These are phyloP conservation scores for Paedocypris micromegethes DNA, from an alignment of 2,797 vertebrate species.

Conservation along the genomic window DNA sequence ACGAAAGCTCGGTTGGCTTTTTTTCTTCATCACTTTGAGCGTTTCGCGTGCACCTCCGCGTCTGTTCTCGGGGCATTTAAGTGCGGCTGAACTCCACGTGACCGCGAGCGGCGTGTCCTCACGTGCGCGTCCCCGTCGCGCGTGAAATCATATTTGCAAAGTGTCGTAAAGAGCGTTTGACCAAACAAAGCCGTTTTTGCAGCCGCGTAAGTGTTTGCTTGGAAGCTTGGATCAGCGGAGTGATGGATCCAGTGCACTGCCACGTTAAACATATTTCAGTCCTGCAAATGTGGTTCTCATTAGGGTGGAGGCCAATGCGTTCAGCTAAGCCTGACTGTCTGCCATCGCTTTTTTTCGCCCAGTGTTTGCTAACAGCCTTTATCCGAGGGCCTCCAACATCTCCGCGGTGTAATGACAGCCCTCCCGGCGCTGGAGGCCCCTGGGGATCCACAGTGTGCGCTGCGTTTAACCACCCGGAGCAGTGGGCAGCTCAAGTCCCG, in stretches of 20 bases:
- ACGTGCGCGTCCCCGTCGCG: neutral
- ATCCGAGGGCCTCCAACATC: conserved; percentile 31
- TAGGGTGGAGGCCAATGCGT: conserved; percentile 70
- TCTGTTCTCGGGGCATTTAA: conserved; percentile 1
- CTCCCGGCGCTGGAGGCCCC: neutral
- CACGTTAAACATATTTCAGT: conserved; percentile 70
- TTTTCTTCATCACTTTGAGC: too few species aligned
- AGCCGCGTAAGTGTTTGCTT: conserved; percentile 30
- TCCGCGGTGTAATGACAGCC: conserved; percentile 21
- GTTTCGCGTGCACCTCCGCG: too few species aligned
- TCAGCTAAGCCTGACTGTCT: conserved; percentile 71
- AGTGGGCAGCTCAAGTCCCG: too few species aligned
- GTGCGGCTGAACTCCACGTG: neutral
- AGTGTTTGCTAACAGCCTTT: conserved; percentile 37
- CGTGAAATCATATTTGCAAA: conserved; percentile 21
- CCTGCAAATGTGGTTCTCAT: conserved; percentile 81
- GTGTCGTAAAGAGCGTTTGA: conserved; percentile 23
- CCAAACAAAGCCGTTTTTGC: conserved; percentile 27
- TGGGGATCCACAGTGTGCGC: too few species aligned
- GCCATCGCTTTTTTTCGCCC: conserved; percentile 37
- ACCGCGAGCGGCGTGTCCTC: neutral
- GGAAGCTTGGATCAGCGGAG: conserved; percentile 54
- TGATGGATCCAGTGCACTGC: conserved; percentile 57
- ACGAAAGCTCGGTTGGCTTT: neutral
- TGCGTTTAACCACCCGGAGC: too few species aligned